Conservation (phyloP, 2,113 vertebrate genomes). For the Merops nubicus region DNA sequence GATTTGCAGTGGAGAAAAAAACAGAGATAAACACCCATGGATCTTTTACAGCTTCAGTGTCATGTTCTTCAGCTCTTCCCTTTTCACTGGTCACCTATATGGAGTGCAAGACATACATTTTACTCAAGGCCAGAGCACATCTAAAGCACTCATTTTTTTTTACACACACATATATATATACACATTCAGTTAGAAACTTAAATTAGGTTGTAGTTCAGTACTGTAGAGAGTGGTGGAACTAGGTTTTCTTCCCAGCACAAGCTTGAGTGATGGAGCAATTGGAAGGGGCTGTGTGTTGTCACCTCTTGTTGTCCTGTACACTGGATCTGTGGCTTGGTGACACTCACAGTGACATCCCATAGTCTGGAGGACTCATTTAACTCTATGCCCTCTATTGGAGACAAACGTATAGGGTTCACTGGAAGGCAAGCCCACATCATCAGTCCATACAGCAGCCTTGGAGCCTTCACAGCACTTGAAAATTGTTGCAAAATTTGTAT, state of each 20-base stretch:
- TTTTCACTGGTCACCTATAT: neutral
- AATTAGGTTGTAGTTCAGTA: neutral
- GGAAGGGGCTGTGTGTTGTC: neutral
- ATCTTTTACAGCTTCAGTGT: neutral
- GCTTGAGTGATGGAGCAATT: neutral
- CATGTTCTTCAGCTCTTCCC: neutral
- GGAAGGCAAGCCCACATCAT: neutral
- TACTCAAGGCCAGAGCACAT: neutral
- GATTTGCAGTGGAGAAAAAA: neutral
- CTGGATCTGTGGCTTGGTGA: neutral
- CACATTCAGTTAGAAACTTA: neutral
- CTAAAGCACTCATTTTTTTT: neutral
- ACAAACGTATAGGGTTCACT: neutral
- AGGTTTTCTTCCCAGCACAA: neutral
- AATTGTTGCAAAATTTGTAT: neutral
- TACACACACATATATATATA: neutral
- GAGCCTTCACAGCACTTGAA: neutral
- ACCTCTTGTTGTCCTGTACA: neutral
- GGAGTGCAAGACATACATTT: neutral
- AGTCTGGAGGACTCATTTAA: neutral
- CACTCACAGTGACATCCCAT: neutral
- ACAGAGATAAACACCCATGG: neutral
- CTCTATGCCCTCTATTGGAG: neutral
- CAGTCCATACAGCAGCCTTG: neutral
- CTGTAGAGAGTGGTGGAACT: neutral